A percentile compares a stretch with the other conserved stretches of the same genome.
These are phyloP conservation scores for Brachionus calyciflorus DNA, from an alignment of 1,140 invertebrate species.

Conservation along the genomic window DNA sequence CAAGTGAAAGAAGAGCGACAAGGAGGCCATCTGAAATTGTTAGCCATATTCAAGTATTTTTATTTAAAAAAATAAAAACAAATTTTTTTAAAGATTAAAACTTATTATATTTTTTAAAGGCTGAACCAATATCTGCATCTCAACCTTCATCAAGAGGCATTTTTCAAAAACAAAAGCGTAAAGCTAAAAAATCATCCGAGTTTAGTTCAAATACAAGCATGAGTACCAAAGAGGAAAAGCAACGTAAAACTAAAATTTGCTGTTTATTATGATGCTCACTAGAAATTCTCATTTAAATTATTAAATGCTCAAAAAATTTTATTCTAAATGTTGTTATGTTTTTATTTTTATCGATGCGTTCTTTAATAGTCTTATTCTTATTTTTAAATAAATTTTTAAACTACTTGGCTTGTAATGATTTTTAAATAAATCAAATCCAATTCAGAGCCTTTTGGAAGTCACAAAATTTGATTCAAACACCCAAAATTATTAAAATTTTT, in stretches of 20 bases:
- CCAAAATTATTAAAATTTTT: no score
- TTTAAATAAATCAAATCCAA: no score
- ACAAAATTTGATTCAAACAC: no score
- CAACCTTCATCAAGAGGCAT: constrained; percentile 38
- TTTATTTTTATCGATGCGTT: no score
- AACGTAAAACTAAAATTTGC: constrained; percentile 31
- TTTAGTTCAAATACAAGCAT: constrained; percentile 41
- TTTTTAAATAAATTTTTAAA: no score
- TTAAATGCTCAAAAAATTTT: not conserved
- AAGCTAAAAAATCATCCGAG: constrained; percentile 43
- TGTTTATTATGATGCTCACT: constrained; percentile 29
- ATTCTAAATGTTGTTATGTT: not conserved
- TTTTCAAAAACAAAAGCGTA: constrained; percentile 37
- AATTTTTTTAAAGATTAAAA: not conserved
- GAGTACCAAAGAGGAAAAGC: constrained; percentile 26
- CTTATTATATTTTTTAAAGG: not conserved
- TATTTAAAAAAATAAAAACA: not conserved
- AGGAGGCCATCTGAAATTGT: not conserved
- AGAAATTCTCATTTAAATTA: not conserved
- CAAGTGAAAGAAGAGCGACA: not conserved
- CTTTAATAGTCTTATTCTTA: no score
- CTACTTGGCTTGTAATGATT: no score
- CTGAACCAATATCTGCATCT: constrained; percentile 1
- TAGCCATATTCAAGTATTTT: not conserved
- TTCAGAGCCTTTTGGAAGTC: no score